A percentile compares a stretch with the other conserved stretches of the same genome.
Evolutionary conservation across 2,797 vertebrate genomes (phyloP).

Genomic region (Betta splendens): DNA sequence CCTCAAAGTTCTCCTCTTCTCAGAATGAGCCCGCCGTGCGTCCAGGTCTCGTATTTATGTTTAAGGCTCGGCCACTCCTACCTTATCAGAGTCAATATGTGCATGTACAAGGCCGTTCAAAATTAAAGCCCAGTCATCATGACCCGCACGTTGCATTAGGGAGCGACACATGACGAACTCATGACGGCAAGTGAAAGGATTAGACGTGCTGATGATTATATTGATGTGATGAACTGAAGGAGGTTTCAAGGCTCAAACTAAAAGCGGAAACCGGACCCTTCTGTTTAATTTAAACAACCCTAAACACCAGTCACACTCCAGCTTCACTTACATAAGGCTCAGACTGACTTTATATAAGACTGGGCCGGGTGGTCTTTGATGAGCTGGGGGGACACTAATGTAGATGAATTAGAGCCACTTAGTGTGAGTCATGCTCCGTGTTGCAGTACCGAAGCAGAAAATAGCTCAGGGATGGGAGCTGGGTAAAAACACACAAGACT

Average conservation of each 20-base stretch:
- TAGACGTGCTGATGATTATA: background rate
- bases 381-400: conserved; percentile 10
- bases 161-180: background rate
- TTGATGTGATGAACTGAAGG: background rate
- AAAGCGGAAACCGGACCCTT: conserved; percentile 2
- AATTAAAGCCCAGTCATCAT: background rate
- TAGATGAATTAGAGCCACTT: conserved; percentile 14
- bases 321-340: background rate
- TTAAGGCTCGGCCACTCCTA: conserved; percentile 16
- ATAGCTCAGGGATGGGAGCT: conserved; percentile 18
- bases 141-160: background rate
- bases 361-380: background rate
- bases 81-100: rapidly evolving
- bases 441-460: conserved; percentile 7
- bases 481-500: conserved; percentile 4
- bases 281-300: background rate
- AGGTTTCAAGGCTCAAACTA: conserved; percentile 2
- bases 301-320: background rate
- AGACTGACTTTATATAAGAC: background rate
- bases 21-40: background rate
- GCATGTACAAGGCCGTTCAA: background rate
- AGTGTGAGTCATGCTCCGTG: conserved; percentile 13
- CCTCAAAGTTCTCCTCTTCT: background rate
- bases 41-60: background rate
- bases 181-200: conserved; percentile 12